Conservation (phyloP, 1,140 invertebrate species). For the Plodia interpunctella region DNA sequence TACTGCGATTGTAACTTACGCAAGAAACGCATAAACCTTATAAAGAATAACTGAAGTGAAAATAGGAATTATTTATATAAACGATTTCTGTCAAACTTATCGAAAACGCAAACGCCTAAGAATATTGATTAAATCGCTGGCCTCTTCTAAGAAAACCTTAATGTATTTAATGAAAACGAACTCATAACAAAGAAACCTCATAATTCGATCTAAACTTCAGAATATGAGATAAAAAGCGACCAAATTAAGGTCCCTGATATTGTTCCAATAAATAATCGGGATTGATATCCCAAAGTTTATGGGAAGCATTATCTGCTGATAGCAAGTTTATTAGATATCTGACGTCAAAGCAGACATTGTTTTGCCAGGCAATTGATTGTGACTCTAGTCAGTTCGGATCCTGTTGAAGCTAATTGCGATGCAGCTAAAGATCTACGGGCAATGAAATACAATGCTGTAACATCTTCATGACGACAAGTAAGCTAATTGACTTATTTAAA, state of each 20-base stretch:
- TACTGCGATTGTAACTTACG: not conserved
- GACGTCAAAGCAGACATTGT: conserved; percentile 7
- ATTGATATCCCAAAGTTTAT: conserved; percentile 9
- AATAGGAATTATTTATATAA: too few relatives aligned
- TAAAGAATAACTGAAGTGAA: too few relatives aligned
- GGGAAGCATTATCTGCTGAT: conserved; percentile 3
- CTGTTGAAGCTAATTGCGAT: not conserved
- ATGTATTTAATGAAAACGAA: too few relatives aligned
- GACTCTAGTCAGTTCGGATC: not conserved
- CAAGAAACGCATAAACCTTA: not conserved
- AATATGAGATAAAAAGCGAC: not conserved
- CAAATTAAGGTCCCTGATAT: not conserved
- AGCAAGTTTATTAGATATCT: conserved; percentile 7
- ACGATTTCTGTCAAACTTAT: too few relatives aligned
- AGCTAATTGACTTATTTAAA: not conserved
- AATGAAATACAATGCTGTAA: not conserved
- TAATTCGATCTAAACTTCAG: not conserved
- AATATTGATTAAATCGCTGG: too few relatives aligned
- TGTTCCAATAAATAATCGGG: conserved; percentile 10
- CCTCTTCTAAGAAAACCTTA: too few relatives aligned
- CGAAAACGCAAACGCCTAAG: too few relatives aligned
- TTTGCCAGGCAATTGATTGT: not conserved
- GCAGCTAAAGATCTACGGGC: not conserved
- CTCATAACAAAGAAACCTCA: not conserved
- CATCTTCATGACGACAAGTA: not conserved